A percentile compares a stretch with the other conserved stretches of the same genome.
Conservation (phyloP, 30 jellyfish, hydroid and myxozoan species). For the Nemopilema nomurai region DNA sequence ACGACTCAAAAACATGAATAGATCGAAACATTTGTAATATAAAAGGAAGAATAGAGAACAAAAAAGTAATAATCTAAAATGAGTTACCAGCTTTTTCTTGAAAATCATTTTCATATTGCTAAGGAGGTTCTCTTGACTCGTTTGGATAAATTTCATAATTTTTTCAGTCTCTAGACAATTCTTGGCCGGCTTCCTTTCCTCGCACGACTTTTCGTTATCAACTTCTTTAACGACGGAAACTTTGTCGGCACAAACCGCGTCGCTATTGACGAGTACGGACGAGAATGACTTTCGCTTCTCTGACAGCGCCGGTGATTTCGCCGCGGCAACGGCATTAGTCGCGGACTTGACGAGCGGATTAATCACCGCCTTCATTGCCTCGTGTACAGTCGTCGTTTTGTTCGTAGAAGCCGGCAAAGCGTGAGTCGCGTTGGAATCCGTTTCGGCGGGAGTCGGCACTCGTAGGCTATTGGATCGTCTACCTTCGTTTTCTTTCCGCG, state of each 20-base stretch:
- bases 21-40: too few species aligned
- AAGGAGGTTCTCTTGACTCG: constrained; percentile 39
- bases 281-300: constrained; percentile 11
- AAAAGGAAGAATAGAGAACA: too few species aligned
- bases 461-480: constrained; percentile 17
- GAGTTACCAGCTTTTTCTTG: constrained; percentile 47
- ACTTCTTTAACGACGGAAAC: not conserved
- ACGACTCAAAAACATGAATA: too few species aligned
- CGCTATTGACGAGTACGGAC: constrained; percentile 46
- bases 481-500: constrained; percentile 25
- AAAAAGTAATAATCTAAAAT: too few species aligned
- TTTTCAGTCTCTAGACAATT: constrained; percentile 22
- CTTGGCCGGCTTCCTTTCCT: not conserved
- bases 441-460: constrained; percentile 20
- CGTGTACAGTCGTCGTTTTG: constrained; percentile 20
- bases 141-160: constrained; percentile 34
- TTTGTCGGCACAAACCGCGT: constrained; percentile 13
- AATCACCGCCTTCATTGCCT: constrained; percentile 40
- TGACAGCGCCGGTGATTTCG: constrained; percentile 8
- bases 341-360: constrained; percentile 45
- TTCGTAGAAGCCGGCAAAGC: not conserved
- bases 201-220: not conserved
- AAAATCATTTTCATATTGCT: constrained; percentile 26
- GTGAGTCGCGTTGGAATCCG: constrained; percentile 2
- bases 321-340: constrained; percentile 18